phyloP scores from a whole-genome alignment of 2,797 vertebrate species.

The Coregonus sp. region DNA sequence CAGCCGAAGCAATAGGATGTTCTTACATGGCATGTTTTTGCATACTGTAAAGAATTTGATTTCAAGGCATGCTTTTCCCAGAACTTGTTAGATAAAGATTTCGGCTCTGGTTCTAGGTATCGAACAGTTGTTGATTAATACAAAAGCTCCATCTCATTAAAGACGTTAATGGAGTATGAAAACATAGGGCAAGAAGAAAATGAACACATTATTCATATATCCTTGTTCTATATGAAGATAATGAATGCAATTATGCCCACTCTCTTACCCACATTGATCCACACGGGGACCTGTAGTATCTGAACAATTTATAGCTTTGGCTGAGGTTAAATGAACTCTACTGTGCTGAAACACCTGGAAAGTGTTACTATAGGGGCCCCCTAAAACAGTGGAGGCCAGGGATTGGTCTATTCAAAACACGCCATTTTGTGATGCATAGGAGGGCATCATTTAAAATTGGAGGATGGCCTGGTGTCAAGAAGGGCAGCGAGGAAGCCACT shows the following conservation, averaged over 20 bases:
- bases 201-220: slow-evolving; percentile 43
- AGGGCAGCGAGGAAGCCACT: no score
- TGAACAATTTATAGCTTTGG: no score
- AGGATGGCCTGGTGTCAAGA: no score
- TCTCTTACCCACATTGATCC: not conserved
- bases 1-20: not conserved
- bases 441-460: no score
- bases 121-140: not conserved
- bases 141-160: slow-evolving; percentile 39
- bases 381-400: no score
- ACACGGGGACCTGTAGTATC: no score
- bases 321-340: no score
- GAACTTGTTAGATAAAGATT: not conserved
- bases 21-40: not conserved
- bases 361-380: no score
- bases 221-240: slow-evolving; percentile 37
- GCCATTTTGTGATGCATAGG: no score
- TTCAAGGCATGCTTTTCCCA: not conserved
- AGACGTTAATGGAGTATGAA: slow-evolving; percentile 35
- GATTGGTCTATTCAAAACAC: no score
- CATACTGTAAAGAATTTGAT: not conserved
- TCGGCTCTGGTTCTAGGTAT: not conserved
- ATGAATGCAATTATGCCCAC: slow-evolving; percentile 25
- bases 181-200: not conserved
- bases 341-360: no score